Percentiles rank a stretch among this genome's conserved stretches.
Evolutionary conservation across 2,113 vertebrate genomes (phyloP).

Genomic region (Mandrillus leucophaeus): DNA sequence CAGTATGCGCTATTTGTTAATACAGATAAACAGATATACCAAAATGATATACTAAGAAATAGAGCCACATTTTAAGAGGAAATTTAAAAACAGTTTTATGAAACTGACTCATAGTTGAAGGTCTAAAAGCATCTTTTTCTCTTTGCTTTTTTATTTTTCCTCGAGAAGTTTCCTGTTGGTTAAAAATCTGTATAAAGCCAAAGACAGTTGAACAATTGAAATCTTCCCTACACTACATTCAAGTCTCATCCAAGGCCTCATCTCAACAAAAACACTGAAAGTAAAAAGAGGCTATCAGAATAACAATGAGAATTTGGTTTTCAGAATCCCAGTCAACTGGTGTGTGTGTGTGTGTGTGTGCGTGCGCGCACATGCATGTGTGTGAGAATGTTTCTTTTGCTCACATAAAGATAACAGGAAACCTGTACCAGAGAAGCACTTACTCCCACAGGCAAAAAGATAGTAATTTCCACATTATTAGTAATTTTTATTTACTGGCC

Average conservation of each 20-base stretch:
- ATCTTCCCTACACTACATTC: background rate
- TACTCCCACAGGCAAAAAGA: background rate
- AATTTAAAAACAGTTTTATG: slow-evolving; percentile 12
- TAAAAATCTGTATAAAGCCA: background rate
- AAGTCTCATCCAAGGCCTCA: background rate
- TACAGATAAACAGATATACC: background rate
- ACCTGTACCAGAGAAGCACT: background rate
- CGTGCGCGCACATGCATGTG: background rate
- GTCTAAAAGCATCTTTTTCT: background rate
- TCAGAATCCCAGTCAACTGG: background rate
- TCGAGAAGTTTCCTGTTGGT: background rate
- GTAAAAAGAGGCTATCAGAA: background rate
- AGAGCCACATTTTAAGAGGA: background rate
- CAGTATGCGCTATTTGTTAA: background rate
- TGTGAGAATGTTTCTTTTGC: background rate
- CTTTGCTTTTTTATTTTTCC: background rate
- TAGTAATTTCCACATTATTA: background rate
- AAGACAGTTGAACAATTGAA: slow-evolving; percentile 7
- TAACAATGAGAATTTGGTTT: background rate
- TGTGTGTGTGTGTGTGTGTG: accelerated
- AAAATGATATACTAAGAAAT: background rate
- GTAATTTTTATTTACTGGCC: background rate
- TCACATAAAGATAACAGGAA: background rate
- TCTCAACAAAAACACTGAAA: background rate
- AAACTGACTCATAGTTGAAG: background rate